These are phyloP conservation scores for Daboia siamensis DNA, from an alignment of 2,113 vertebrate species.

Conservation along the genomic window DNA sequence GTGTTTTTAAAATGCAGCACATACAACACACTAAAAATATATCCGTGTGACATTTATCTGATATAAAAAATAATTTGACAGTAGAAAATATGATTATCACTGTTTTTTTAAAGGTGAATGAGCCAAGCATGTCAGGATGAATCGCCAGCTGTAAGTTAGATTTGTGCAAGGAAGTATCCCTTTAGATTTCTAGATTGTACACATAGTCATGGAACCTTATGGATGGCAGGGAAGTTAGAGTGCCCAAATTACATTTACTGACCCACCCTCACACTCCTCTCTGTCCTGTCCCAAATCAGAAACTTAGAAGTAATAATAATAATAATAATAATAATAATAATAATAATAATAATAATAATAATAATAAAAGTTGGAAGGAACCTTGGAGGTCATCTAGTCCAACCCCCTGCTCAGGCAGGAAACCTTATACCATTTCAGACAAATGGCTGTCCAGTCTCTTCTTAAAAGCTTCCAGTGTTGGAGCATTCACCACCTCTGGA, in stretches of 20 bases:
- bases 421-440: too few species aligned
- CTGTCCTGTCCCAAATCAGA: neutral
- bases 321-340: too few species aligned
- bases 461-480: too few species aligned
- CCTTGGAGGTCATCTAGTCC: too few species aligned
- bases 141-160: neutral
- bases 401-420: too few species aligned
- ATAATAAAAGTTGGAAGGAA: too few species aligned
- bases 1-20: neutral
- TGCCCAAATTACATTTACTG: too few species aligned
- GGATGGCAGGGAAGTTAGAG: neutral
- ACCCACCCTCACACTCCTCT: neutral
- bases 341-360: too few species aligned
- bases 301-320: neutral
- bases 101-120: neutral
- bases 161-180: neutral
- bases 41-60: conserved; percentile 32
- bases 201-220: neutral
- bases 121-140: neutral
- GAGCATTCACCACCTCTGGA: too few species aligned
- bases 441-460: too few species aligned
- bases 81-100: neutral
- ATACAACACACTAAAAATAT: neutral
- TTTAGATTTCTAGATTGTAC: neutral
- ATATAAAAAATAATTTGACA: conserved; percentile 8